phyloP scores from a whole-genome alignment of 2,797 vertebrate genomes.

The Phalloptychus januarius region DNA sequence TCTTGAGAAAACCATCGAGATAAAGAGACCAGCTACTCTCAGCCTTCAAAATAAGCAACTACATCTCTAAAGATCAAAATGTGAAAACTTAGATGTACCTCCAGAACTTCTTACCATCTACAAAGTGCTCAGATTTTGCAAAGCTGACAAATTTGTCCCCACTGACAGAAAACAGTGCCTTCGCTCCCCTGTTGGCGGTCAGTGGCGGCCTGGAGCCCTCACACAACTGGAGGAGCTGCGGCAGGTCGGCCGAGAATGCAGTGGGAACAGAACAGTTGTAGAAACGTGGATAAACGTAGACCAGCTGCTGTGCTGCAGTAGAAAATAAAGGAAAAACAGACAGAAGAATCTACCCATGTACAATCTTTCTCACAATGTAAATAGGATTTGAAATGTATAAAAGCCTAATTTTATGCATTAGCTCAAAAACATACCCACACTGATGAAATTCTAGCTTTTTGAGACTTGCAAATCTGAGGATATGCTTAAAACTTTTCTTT shows the following conservation, averaged over 20 bases:
- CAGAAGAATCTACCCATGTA: too few relatives aligned
- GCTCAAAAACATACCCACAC: neutral
- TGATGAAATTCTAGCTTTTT: neutral
- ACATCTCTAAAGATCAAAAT: neutral
- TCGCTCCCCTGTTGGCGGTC: conserved; percentile 59
- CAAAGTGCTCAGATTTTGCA: conserved; percentile 85
- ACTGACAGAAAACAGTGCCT: conserved; percentile 78
- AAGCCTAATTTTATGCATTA: neutral
- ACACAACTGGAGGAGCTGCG: conserved; percentile 83
- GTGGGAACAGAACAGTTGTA: conserved; percentile 90
- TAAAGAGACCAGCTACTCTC: too few relatives aligned
- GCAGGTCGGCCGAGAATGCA: conserved; percentile 78
- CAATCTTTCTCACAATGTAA: neutral
- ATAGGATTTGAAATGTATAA: neutral
- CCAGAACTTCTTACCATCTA: conserved; percentile 82
- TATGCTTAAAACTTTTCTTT: neutral
- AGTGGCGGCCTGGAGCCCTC: conserved; percentile 61
- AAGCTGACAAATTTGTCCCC: conserved; percentile 88
- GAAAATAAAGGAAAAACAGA: conserved; percentile 9
- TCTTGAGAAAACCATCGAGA: too few relatives aligned
- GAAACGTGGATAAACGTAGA: conserved; percentile 84
- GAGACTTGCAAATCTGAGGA: neutral
- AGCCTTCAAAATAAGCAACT: neutral
- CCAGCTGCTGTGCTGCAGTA: conserved; percentile 85
- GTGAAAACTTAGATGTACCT: neutral